Base-by-base conservation (phyloP, 2,113 vertebrate species). In the Trinectes maculatus region DNA sequence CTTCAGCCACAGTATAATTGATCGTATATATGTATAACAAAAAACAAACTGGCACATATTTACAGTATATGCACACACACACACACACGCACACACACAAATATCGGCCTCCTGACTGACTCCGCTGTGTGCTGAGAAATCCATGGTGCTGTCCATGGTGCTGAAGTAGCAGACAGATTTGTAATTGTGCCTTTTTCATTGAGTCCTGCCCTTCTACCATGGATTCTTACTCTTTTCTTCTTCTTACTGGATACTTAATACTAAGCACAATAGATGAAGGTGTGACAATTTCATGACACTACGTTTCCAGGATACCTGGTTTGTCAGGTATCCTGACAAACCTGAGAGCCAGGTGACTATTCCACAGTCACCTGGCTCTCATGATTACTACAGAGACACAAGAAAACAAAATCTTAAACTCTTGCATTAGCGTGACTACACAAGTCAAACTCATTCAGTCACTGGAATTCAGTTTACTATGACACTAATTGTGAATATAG, bases 81-180 rank as follows among this genome's bases (percentile, higher is more conserved):
- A n/a, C n/a, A n/a, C n/a, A n/a, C n/a, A n/a, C n/a, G n/a, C n/a
- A n/a, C n/a, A n/a, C n/a, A n/a, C n/a, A n/a, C n/a, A 33, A 33
- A 33, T 7, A 33, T 33, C 26, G 19, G 13, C 22, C 6, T 34
- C 31, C n/a, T n/a, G n/a, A n/a, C 31, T 4, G 11, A 19, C 48
- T 31, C 5, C n/a, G 47, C 25, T 4, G 12, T 15, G 25, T 49
- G 29, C 28, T 52, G 29, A 19, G 12, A 33, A 19, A 36, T 54
- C 31, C 31, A 36, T 11, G 51, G 49, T 1, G 29, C 49, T 53
- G 29, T 53, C 49, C 49, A 6, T 33, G 49, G 51, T 54, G 18
- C 51, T 54, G 51, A 54, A 36, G 28, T 12, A 12, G 18, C 29
- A 36, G 51, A 36, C 18, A 21, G 8, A 13, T 52, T 33, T 52